Conservation (phyloP, 2,113 vertebrate genomes). For the Sardina pilchardus region DNA sequence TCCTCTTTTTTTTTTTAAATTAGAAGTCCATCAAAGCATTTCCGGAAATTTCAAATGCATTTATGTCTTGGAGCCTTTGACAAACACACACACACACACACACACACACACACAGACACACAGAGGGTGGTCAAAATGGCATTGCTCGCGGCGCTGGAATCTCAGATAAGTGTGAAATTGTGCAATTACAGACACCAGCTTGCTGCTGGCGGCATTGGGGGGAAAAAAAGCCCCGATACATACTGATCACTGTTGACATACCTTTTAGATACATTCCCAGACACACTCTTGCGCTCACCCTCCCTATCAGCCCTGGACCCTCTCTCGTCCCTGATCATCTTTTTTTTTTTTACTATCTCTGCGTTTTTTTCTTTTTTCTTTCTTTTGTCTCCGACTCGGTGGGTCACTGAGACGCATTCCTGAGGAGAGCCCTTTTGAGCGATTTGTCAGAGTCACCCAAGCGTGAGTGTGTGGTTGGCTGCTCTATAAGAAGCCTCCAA, state of each 20-base stretch:
- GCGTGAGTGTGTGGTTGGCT: conserved; percentile 37
- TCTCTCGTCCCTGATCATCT: conserved; percentile 22
- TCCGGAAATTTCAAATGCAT: background rate
- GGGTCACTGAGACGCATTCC: conserved; percentile 48
- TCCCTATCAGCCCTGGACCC: conserved; percentile 17
- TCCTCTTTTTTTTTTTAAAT: background rate
- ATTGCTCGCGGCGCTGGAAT: conserved; percentile 29
- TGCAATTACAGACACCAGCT: conserved; percentile 38
- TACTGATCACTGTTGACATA: conserved; percentile 40
- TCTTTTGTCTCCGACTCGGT: background rate
- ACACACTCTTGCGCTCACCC: conserved; percentile 36
- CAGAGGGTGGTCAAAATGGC: conserved; percentile 19
- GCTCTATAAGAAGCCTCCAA: background rate
- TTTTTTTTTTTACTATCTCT: conserved; percentile 24
- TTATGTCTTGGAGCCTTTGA: background rate
- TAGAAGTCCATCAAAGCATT: background rate
- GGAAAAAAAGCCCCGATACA: conserved; percentile 17
- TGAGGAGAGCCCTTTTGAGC: conserved; percentile 45
- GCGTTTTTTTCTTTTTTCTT: background rate
- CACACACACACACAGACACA: conserved; percentile 25
- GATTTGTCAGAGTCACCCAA: conserved; percentile 47
- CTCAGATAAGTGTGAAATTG: conserved; percentile 45
- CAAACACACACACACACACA: background rate
- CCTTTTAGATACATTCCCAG: conserved; percentile 58
- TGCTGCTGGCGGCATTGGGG: conserved; percentile 41